phyloP scores from a whole-genome alignment of 2,113 vertebrate species.

The Microcebus griseorufus region DNA sequence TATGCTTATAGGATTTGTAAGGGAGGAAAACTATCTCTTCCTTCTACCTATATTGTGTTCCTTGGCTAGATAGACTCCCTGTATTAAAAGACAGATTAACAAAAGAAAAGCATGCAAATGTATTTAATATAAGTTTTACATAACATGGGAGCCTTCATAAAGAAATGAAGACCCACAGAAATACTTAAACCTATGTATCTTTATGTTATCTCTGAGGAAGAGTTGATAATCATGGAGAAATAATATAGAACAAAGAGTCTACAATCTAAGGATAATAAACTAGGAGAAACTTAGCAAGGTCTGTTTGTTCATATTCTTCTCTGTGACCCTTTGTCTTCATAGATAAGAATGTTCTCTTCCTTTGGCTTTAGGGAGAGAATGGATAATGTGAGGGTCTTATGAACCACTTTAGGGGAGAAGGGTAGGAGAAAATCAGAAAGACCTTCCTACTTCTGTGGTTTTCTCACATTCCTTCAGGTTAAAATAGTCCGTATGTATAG shows the following conservation, averaged over 20 bases:
- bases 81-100: not conserved
- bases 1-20: not conserved
- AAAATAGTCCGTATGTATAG: not conserved
- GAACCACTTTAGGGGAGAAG: not conserved
- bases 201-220: not conserved
- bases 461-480: not conserved
- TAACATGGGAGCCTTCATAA: not conserved
- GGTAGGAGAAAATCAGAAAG: not conserved
- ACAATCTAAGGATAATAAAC: not conserved
- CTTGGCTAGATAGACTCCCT: rapidly evolving
- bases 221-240: not conserved
- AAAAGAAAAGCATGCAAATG: not conserved
- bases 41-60: not conserved
- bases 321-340: not conserved
- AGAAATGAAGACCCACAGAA: not conserved
- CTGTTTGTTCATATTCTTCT: not conserved
- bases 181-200: not conserved
- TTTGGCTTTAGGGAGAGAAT: not conserved
- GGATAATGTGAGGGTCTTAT: not conserved
- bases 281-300: not conserved
- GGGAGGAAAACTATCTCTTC: not conserved
- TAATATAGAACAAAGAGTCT: not conserved
- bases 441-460: not conserved
- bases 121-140: not conserved
- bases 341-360: not conserved